A percentile compares a stretch with the other conserved stretches of the same genome.
Evolutionary conservation across 2,888 invertebrate genomes (phyloP).

Genomic region (Epirrita christyi): DNA sequence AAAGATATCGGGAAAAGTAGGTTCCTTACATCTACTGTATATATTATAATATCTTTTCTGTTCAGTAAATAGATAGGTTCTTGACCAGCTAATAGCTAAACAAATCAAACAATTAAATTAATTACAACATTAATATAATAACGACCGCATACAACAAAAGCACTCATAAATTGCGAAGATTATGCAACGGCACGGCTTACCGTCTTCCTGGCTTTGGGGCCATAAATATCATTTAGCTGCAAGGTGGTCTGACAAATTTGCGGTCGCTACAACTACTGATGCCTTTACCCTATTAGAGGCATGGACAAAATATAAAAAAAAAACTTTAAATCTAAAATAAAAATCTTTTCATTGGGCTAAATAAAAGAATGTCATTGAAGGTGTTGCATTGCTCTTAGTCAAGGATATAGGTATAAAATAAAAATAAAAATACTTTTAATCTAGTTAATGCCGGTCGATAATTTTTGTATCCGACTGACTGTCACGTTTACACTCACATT

Average conservation of each 20-base stretch:
- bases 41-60: neutral
- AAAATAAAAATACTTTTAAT: no score
- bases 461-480: no score
- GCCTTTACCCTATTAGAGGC: constrained; percentile 57
- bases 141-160: constrained; percentile 72
- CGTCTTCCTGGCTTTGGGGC: constrained; percentile 75
- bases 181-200: constrained; percentile 80
- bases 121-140: constrained; percentile 61
- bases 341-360: no score
- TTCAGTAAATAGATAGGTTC: neutral
- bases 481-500: no score
- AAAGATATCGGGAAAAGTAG: no score
- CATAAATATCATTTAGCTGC: constrained; percentile 81
- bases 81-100: constrained; percentile 18
- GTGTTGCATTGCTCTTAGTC: constrained; percentile 15
- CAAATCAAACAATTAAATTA: constrained; percentile 43
- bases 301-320: constrained; percentile 45
- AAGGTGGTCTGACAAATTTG: constrained; percentile 85
- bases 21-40: neutral
- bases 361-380: constrained; percentile 1
- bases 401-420: no score
- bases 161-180: constrained; percentile 77
- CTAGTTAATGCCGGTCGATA: no score
- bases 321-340: neutral
- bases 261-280: constrained; percentile 66